phyloP scores from a whole-genome alignment of 2,888 invertebrate genomes.

The Trichogramma dendrolimi region DNA sequence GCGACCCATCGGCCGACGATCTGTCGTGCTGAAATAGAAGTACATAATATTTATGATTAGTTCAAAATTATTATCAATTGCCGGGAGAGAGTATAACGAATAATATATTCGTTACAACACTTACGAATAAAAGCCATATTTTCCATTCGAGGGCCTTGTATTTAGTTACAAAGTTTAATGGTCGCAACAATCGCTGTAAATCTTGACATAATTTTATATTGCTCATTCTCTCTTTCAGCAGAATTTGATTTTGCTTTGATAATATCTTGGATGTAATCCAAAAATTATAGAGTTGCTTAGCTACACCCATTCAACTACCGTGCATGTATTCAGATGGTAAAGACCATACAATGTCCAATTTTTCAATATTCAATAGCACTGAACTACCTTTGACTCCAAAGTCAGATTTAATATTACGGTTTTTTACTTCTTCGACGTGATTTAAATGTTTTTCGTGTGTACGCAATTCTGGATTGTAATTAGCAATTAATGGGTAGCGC shows the following conservation, averaged over 20 bases:
- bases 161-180: not conserved
- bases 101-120: no score
- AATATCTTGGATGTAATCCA: conserved; percentile 7
- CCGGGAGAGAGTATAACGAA: no score
- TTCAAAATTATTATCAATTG: no score
- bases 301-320: conserved; percentile 7
- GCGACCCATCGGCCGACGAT: no score
- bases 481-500: conserved; percentile 5
- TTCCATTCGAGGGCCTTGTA: conserved; percentile 26
- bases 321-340: conserved; percentile 22
- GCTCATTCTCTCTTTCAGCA: not conserved
- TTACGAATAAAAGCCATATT: conserved; percentile 21
- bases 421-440: not conserved
- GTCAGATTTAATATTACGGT: not conserved
- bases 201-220: conserved; percentile 4
- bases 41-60: no score
- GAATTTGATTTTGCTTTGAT: not conserved
- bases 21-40: no score
- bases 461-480: conserved; percentile 12
- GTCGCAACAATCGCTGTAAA: conserved; percentile 1
- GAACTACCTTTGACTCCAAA: conserved; percentile 14
- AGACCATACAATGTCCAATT: conserved; percentile 6
- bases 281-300: conserved; percentile 15
- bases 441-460: conserved; percentile 8
- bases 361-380: conserved; percentile 1